Percentiles rank a stretch among this genome's conserved stretches.
Conservation (phyloP, 2,797 vertebrate species). For the Alexandromys oeconomus region DNA sequence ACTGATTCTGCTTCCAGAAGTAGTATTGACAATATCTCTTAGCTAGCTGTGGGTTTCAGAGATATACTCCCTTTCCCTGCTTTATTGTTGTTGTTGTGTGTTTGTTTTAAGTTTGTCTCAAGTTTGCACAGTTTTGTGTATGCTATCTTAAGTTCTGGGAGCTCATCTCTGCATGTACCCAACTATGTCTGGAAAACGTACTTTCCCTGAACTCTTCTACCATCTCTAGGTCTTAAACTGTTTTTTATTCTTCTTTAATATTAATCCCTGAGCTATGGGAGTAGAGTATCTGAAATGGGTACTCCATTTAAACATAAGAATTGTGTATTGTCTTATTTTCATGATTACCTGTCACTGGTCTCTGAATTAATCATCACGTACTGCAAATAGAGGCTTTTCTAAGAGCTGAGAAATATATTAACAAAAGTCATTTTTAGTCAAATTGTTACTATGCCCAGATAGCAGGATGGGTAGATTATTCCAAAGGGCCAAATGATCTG, state of each 20-base stretch:
- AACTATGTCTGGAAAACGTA: not conserved
- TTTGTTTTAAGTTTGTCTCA: not conserved
- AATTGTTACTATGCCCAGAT: not conserved
- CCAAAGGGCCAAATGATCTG: not conserved
- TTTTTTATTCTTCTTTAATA: not conserved
- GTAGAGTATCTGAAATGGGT: not conserved
- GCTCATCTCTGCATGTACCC: not conserved
- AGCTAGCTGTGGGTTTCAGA: not conserved
- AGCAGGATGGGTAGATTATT: too few species aligned
- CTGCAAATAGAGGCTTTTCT: not conserved
- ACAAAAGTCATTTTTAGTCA: not conserved
- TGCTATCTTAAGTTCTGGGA: not conserved
- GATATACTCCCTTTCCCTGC: too few species aligned
- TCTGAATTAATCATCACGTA: not conserved
- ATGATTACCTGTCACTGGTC: not conserved
- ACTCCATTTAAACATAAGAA: not conserved
- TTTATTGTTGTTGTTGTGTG: too few species aligned
- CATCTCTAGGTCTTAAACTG: not conserved
- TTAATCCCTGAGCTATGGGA: not conserved
- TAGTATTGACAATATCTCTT: not conserved
- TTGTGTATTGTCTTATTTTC: not conserved
- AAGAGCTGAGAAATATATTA: not conserved
- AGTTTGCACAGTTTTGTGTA: not conserved
- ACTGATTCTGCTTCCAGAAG: not conserved
- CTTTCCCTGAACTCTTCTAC: not conserved